phyloP scores from a whole-genome alignment of 2,888 invertebrate genomes.

The Hydropsyche betteni region DNA sequence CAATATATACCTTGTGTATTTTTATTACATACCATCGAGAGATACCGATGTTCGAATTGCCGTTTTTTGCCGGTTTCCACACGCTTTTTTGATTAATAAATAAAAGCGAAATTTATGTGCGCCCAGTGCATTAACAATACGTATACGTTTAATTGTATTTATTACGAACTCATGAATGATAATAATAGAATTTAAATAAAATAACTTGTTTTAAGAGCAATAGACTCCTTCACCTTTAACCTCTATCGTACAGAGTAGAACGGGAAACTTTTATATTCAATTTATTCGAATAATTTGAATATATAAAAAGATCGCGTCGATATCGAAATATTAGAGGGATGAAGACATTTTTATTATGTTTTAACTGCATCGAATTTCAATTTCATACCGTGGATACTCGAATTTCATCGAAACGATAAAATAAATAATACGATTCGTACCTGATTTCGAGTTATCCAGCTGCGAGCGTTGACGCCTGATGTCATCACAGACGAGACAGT shows the following conservation, averaged over 20 bases:
- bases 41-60: too few species aligned
- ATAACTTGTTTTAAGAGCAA: conserved; percentile 43
- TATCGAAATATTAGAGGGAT: not conserved
- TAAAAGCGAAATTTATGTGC: conserved; percentile 34
- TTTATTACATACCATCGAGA: too few species aligned
- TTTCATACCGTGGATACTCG: too few species aligned
- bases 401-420: too few species aligned
- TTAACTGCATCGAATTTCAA: too few species aligned
- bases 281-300: not conserved
- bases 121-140: conserved; percentile 37
- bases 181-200: conserved; percentile 47
- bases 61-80: too few species aligned
- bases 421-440: conserved; percentile 30
- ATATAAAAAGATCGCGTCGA: not conserved
- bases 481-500: conserved; percentile 47
- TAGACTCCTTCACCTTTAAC: conserved; percentile 48
- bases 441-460: conserved; percentile 45
- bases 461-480: conserved; percentile 50
- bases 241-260: conserved; percentile 28
- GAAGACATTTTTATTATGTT: not conserved
- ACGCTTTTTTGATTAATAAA: too few species aligned
- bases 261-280: not conserved
- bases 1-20: too few species aligned
- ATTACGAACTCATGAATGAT: conserved; percentile 44
- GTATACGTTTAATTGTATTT: conserved; percentile 39